Conservation (phyloP, 2,888 invertebrate species). For the Aquatica leii region DNA sequence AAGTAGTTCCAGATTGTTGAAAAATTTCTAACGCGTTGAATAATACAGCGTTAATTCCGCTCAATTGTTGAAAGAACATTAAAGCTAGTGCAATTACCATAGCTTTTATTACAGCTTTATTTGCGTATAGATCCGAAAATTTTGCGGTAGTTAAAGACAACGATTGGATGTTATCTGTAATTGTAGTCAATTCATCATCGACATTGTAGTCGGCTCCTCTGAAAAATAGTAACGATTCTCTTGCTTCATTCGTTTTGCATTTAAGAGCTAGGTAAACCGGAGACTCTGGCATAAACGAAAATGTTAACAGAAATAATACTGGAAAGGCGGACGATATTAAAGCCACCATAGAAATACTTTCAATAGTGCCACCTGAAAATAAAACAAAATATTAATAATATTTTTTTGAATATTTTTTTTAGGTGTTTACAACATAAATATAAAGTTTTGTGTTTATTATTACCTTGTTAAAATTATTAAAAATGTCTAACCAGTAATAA, state of each 20-base stretch:
- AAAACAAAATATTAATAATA: background rate
- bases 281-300: conserved; percentile 76
- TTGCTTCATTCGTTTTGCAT: conserved; percentile 66
- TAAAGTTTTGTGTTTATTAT: no score
- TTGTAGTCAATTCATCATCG: conserved; percentile 64
- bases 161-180: conserved; percentile 63
- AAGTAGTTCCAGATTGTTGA: conserved; percentile 49
- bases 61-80: conserved; percentile 61
- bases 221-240: conserved; percentile 68
- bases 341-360: conserved; percentile 61
- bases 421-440: no score
- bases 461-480: no score
- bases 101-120: conserved; percentile 47
- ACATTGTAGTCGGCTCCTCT: conserved; percentile 68
- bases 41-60: conserved; percentile 58
- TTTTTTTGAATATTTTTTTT: background rate
- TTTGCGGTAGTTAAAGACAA: conserved; percentile 61
- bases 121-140: conserved; percentile 57
- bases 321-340: conserved; percentile 59
- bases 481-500: no score
- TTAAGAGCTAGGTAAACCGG: conserved; percentile 70
- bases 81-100: conserved; percentile 55
- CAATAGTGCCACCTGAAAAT: conserved; percentile 54
- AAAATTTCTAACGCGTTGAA: conserved; percentile 57
- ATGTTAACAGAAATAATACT: conserved; percentile 57